These are phyloP conservation scores for Ecliptopera silaceata DNA, from an alignment of 2,888 invertebrate genomes.

Conservation along the genomic window DNA sequence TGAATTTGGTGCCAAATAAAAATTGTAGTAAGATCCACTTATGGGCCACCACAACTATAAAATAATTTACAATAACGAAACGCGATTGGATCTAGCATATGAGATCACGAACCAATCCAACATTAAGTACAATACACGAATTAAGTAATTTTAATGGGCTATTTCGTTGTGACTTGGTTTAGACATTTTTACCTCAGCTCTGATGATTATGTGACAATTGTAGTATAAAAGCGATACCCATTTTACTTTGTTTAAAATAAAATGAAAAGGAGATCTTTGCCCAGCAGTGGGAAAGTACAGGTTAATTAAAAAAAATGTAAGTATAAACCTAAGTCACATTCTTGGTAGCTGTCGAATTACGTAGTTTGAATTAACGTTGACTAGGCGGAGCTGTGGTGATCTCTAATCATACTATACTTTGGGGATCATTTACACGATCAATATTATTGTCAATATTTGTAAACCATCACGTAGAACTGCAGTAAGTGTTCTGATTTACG, in stretches of 20 bases:
- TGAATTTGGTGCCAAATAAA: conserved; percentile 1
- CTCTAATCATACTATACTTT: conserved; percentile 31
- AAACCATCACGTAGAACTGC: no score
- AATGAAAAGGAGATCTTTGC: no score
- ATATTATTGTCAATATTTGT: conserved; percentile 6
- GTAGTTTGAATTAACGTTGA: conserved; percentile 50
- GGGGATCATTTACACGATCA: neutral
- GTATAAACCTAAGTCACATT: neutral
- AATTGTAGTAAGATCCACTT: neutral
- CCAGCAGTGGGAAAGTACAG: no score
- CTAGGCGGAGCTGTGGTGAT: conserved; percentile 73
- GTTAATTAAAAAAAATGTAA: no score
- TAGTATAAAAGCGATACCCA: no score
- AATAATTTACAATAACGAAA: conserved; percentile 33
- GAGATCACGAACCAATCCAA: conserved; percentile 74
- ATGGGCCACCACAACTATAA: conserved; percentile 52
- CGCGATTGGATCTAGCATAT: conserved; percentile 51
- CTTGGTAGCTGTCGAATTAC: neutral
- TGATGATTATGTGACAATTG: no score
- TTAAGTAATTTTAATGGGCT: conserved; percentile 13
- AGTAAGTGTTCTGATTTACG: no score
- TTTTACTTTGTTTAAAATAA: no score
- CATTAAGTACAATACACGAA: conserved; percentile 53
- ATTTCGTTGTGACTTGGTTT: neutral
- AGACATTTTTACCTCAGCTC: no score